A percentile compares a stretch with the other conserved stretches of the same genome.
These are phyloP conservation scores for Nibea coibor DNA, from an alignment of 2,113 vertebrate genomes.

Conservation along the genomic window DNA sequence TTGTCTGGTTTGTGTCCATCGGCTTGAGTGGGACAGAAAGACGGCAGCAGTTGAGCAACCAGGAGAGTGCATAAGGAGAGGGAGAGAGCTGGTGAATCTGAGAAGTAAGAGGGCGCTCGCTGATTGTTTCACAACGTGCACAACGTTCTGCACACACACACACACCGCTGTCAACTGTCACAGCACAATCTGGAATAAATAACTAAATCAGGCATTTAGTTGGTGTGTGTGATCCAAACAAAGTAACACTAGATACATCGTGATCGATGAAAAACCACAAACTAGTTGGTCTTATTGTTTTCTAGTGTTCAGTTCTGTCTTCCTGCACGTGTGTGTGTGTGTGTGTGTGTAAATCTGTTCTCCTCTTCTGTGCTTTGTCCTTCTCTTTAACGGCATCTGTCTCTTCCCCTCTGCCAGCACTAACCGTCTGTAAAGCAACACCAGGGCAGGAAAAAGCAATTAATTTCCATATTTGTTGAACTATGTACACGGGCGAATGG, in stretches of 20 bases:
- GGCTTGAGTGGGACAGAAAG: too few species aligned
- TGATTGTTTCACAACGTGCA: too few species aligned
- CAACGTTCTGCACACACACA: too few species aligned
- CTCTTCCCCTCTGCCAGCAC: conserved; percentile 6
- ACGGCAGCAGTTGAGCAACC: too few species aligned
- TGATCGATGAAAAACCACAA: neutral
- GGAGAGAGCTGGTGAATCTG: too few species aligned
- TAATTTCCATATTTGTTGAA: neutral
- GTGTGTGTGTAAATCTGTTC: conserved; percentile 7
- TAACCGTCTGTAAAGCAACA: neutral
- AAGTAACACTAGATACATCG: neutral
- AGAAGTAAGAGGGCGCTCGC: too few species aligned
- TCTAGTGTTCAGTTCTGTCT: neutral
- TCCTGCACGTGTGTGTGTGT: neutral
- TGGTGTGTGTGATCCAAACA: neutral
- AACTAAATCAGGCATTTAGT: neutral
- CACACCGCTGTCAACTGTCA: too few species aligned
- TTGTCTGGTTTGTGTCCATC: too few species aligned
- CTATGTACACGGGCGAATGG: too few species aligned
- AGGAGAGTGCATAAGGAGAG: too few species aligned
- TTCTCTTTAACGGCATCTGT: conserved; percentile 11
- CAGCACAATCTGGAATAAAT: too few species aligned
- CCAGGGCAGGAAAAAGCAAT: neutral
- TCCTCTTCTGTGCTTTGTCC: neutral
- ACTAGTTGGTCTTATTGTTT: neutral